phyloP scores from a whole-genome alignment of 2,113 vertebrate species.

The Ageneiosus marmoratus region DNA sequence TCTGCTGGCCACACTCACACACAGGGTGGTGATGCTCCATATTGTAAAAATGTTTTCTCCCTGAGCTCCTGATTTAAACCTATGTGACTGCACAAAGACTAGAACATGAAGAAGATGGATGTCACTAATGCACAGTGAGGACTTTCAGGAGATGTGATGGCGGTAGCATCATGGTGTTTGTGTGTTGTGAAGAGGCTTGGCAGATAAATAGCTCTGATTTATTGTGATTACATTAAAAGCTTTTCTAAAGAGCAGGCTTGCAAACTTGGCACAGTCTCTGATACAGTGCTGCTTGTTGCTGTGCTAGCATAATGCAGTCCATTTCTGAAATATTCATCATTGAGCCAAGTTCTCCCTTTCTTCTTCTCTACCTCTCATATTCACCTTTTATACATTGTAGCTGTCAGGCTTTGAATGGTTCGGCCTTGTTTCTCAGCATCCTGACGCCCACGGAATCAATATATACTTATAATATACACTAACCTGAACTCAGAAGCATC shows the following conservation, averaged over 20 bases:
- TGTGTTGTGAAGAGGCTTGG: slow-evolving; percentile 26
- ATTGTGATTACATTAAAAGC: slow-evolving; percentile 59
- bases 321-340: slow-evolving; percentile 15
- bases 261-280: slow-evolving; percentile 32
- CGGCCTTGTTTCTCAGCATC: not conserved
- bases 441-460: not conserved
- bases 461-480: no score
- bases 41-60: not conserved
- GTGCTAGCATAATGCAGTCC: slow-evolving; percentile 26
- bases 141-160: not conserved
- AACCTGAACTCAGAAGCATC: not conserved
- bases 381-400: not conserved
- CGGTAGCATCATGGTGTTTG: not conserved
- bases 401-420: slow-evolving; percentile 11
- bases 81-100: not conserved
- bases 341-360: slow-evolving; percentile 17
- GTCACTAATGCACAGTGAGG: not conserved
- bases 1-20: not conserved
- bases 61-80: not conserved
- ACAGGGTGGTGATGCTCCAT: not conserved
- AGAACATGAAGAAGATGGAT: not conserved
- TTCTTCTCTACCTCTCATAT: not conserved
- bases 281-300: slow-evolving; percentile 31
- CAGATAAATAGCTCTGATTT: slow-evolving; percentile 48
- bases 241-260: slow-evolving; percentile 45